A percentile compares a stretch with the other conserved stretches of the same genome.
Evolutionary conservation across 1,140 invertebrate genomes (phyloP).

Genomic region (Gonatopus flavifemur): DNA sequence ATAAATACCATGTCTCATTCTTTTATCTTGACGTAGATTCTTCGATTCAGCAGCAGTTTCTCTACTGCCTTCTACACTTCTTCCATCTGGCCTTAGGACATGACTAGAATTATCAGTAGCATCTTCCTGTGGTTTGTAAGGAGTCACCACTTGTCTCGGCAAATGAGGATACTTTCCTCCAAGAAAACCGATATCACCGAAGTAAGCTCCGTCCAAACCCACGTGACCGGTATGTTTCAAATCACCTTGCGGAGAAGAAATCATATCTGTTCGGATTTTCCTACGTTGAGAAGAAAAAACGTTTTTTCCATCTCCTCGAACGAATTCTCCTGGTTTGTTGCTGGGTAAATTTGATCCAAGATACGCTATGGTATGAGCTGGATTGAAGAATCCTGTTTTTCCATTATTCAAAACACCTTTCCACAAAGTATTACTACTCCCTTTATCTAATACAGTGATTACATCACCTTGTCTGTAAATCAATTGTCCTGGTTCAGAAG

Average conservation of each 20-base stretch:
- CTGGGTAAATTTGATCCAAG: constrained; percentile 79
- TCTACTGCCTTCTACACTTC: constrained; percentile 55
- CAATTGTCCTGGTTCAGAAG: constrained; percentile 67
- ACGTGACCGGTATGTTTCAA: constrained; percentile 95
- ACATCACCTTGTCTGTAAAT: constrained; percentile 86
- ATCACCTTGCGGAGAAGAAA: constrained; percentile 94
- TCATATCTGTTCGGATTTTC: constrained; percentile 88
- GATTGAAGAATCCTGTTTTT: constrained; percentile 87
- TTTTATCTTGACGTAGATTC: constrained; percentile 37
- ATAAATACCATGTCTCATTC: constrained; percentile 45
- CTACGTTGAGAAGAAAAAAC: constrained; percentile 65
- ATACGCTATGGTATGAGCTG: constrained; percentile 85
- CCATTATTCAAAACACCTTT: constrained; percentile 83
- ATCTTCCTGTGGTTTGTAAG: constrained; percentile 85
- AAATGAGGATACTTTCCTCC: constrained; percentile 76
- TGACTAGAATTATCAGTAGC: constrained; percentile 55
- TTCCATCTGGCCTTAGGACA: constrained; percentile 40
- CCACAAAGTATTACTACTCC: constrained; percentile 67
- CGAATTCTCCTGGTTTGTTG: constrained; percentile 64
- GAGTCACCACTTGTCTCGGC: constrained; percentile 83
- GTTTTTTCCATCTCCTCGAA: constrained; percentile 61
- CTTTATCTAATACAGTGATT: constrained; percentile 92
- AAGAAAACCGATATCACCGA: constrained; percentile 91
- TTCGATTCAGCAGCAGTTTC: constrained; percentile 40
- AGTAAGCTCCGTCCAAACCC: constrained; percentile 93